phyloP scores from a whole-genome alignment of 2,888 invertebrate genomes.

The Lasioglossum figueresi region DNA sequence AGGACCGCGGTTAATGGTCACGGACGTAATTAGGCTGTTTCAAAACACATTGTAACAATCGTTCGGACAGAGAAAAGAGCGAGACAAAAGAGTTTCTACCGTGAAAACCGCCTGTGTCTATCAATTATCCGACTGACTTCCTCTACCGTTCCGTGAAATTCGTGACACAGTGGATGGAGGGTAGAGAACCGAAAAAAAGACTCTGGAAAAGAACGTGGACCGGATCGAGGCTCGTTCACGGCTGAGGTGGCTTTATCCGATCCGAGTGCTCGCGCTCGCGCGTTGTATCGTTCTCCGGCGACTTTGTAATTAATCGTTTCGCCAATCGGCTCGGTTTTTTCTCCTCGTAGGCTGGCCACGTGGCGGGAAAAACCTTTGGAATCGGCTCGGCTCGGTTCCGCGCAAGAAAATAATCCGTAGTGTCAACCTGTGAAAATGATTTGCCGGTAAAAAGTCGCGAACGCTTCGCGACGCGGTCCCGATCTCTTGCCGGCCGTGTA shows the following conservation, averaged over 20 bases:
- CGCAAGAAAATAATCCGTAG: conserved; percentile 69
- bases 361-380: conserved; percentile 46
- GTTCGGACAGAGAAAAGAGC: not conserved
- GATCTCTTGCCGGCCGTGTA: not conserved
- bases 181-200: not conserved
- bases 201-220: not conserved
- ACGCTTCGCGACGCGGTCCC: conserved; percentile 18
- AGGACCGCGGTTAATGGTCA: conserved; percentile 4
- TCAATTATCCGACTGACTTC: conserved; percentile 24
- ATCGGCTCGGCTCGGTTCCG: conserved; percentile 22
- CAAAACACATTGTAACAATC: not conserved
- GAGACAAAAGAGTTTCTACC: not conserved
- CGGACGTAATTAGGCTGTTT: not conserved
- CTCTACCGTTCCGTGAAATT: conserved; percentile 5
- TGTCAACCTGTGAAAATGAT: conserved; percentile 72
- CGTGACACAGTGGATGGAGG: not conserved
- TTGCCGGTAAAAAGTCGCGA: conserved; percentile 52
- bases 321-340: conserved; percentile 32
- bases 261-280: not conserved
- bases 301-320: conserved; percentile 60
- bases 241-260: not conserved
- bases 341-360: conserved; percentile 20
- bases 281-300: conserved; percentile 29
- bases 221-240: conserved; percentile 1
- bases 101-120: conserved; percentile 4